Evolutionary conservation across 2,888 invertebrate genomes (phyloP).

Genomic region (Drosophila seclusa): DNA sequence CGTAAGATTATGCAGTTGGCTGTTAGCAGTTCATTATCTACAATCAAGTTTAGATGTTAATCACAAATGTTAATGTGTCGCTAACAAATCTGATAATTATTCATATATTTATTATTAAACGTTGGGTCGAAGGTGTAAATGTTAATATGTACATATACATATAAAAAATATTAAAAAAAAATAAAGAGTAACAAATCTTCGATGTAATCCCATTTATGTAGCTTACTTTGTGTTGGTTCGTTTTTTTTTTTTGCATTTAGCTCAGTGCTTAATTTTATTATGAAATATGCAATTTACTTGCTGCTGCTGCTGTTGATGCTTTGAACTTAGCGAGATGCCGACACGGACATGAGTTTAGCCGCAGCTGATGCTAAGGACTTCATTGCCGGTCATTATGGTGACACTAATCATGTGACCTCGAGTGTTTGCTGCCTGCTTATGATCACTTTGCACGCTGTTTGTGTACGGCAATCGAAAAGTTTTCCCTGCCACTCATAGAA

Average conservation of each 20-base stretch:
- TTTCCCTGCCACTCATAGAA: slow-evolving; percentile 42
- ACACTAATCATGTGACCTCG: slow-evolving; percentile 76
- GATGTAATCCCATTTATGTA: neutral
- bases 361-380: slow-evolving; percentile 41
- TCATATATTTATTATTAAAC: neutral
- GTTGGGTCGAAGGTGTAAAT: neutral
- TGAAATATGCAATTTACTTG: slow-evolving; percentile 46
- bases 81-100: neutral
- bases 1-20: neutral
- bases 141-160: neutral
- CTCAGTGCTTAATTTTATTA: slow-evolving; percentile 27
- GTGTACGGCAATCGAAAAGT: slow-evolving; percentile 48
- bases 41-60: neutral
- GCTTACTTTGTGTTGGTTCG: neutral
- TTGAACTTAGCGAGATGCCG: slow-evolving; percentile 50
- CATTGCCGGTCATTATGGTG: slow-evolving; percentile 49
- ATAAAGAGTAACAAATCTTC: slow-evolving; percentile 18
- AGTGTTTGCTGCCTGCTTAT: slow-evolving; percentile 66
- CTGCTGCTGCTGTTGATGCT: slow-evolving; percentile 27
- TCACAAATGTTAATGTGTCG: neutral
- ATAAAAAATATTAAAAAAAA: neutral
- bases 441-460: slow-evolving; percentile 70
- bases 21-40: neutral
- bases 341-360: slow-evolving; percentile 13
- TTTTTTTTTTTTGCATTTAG: slow-evolving; percentile 6